Base-by-base conservation (phyloP, 2,888 invertebrate genomes). In the Xestia ashworthii region DNA sequence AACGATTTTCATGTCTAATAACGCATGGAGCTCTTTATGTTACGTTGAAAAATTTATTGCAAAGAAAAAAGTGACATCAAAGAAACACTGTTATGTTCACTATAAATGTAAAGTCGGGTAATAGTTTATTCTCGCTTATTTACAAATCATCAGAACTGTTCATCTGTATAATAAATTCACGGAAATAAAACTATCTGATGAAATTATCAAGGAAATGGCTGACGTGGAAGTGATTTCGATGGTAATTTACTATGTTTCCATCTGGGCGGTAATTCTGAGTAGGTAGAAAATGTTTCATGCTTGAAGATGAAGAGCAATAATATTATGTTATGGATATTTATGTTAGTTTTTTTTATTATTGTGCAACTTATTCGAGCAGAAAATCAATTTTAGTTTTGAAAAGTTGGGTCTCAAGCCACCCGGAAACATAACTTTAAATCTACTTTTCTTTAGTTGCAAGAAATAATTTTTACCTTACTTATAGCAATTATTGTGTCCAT, bases 21-120 rank as follows among this genome's bases (percentile, higher is more conserved):
- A 93, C 91, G 91, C 93, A 92, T 91, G 89, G 87, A 92, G 92
- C 89, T 91, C 92, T 95, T 93, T 93, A 94, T 92, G 91, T 91
- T 91, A 80, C 89, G 90, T 90, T 92, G 95, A 95, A 95, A 94
- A 94, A 93, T 94, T 93, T 94, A 95, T 84, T 92, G 93, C 90
- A 89, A 90, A 87, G 91, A 94, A 94, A 94, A 95, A 94, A 94
- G 92, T 93, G 94, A 95, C 95, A 95, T 95, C 95, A 95, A 95
- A 95, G 95, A 89, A 93, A 89, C 85, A 87, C 83, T 83, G 86
- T 88, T 89, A 92, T 90, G 91, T 91, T 91, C 85, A 89, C 91
- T 79, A 89, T 94, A 93, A 93, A 93, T 91, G 89, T 91, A 85
- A 79, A 83, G 46, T 44, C 22, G 71, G 48, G 72, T 86, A 87